Conservation (phyloP, 1,140 invertebrate genomes). For the Spodoptera frugiperda region DNA sequence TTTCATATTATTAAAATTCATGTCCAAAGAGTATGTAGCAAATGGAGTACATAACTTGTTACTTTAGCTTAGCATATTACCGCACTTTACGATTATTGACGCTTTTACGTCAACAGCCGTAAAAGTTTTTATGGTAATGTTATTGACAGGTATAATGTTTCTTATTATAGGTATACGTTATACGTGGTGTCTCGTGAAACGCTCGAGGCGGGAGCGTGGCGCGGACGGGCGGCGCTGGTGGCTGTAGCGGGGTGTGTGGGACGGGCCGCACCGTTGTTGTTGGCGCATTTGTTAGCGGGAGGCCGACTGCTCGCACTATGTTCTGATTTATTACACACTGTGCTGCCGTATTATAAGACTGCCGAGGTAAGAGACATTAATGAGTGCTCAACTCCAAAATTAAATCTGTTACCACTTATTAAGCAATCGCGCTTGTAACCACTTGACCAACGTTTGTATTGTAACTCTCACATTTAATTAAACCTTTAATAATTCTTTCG, state of each 20-base stretch:
- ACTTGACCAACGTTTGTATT: background rate
- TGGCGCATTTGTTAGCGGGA: slow-evolving; percentile 91
- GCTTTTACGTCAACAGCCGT: background rate
- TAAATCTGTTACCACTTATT: no score
- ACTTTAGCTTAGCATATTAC: no score
- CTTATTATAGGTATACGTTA: slow-evolving; percentile 93
- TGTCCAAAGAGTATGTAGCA: background rate
- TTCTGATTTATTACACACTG: slow-evolving; percentile 92
- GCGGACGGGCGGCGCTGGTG: slow-evolving; percentile 90
- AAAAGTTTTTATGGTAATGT: background rate
- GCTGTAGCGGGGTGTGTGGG: slow-evolving; percentile 92
- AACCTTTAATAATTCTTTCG: slow-evolving; percentile 41
- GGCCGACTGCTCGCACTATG: slow-evolving; percentile 93
- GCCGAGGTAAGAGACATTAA: slow-evolving; percentile 87
- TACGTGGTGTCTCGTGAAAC: slow-evolving; percentile 90
- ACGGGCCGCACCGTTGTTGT: slow-evolving; percentile 88
- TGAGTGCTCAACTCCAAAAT: background rate
- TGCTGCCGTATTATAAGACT: slow-evolving; percentile 92
- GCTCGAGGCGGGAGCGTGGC: slow-evolving; percentile 89
- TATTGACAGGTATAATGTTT: background rate
- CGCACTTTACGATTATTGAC: no score
- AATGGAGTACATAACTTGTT: background rate
- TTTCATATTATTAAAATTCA: background rate
- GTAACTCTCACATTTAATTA: no score
- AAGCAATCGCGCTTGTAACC: no score